Base-by-base conservation (phyloP, 2,888 invertebrate species). In the Rhingia rostrata region DNA sequence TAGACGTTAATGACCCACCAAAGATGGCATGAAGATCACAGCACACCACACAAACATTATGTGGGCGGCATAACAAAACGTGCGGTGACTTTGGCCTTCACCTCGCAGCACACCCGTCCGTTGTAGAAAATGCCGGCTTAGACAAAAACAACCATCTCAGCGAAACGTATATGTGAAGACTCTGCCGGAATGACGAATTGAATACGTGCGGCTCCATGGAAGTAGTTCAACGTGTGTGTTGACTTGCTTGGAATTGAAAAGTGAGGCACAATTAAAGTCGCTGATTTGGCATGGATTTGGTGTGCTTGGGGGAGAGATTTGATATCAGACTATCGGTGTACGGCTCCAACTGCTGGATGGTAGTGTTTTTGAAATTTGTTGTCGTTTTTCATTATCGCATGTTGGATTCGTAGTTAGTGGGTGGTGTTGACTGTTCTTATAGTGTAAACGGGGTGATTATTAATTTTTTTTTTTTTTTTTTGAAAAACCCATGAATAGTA, bases 221-320 rank as follows among this genome's bases (percentile, higher is more conserved):
- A 78, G 73, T 83, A 78, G 82, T 47, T 51, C 82, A 67, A 6
- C 9, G 35, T 5, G 22, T 84, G 66, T 58, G 14, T 58, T 2
- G 67, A 54, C 74, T 66, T 75, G 61, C 75, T 74, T 69, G 73
- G 83, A 60, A 78, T 53, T 41, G 73, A 64, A 22, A 60, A 69
- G 54, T 74, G 80, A 64, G 80, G 7, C 10, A 79, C 80, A 80
- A 78, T 83, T 83, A 73, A 79, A 67, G 58, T 60, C 69, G 58
- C 73, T 83, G 67, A 83, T 69, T 73, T 78, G 83, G 60, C 78
- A 56, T 73, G 58, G 41, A 73, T 73, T 30, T 73, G 56, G 37
- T 75, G 72, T 73, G 56, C 37, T 41, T 69, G 33, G 54, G 32
- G 61, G 70, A 79, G 73, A 69, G 69, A 78, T 79, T 69, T 83